phyloP scores from a whole-genome alignment of 2,888 invertebrate genomes.

The Tuta absoluta region DNA sequence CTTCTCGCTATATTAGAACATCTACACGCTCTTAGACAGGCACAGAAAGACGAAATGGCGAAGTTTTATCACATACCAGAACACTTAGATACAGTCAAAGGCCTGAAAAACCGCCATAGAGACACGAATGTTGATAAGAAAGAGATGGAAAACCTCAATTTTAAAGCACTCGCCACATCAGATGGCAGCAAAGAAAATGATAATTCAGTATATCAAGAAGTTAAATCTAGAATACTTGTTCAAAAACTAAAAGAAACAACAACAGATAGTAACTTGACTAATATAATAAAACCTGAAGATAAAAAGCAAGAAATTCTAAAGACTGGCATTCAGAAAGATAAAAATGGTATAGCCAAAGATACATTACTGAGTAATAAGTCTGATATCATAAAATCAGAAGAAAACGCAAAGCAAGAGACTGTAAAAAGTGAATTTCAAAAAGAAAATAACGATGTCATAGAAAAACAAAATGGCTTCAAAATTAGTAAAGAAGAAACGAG shows the following conservation, averaged over 20 bases:
- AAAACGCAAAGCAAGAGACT: neutral
- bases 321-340: no score
- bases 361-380: neutral
- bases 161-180: slow-evolving; percentile 61
- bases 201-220: neutral
- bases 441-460: neutral
- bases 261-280: neutral
- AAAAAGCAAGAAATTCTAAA: no score
- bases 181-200: neutral
- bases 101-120: slow-evolving; percentile 63
- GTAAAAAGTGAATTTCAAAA: neutral
- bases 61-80: slow-evolving; percentile 63
- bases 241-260: neutral
- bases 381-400: neutral
- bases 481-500: neutral
- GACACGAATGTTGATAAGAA: slow-evolving; percentile 75
- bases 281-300: neutral
- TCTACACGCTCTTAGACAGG: slow-evolving; percentile 66
- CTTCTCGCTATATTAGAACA: slow-evolving; percentile 63
- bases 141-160: slow-evolving; percentile 75
- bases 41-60: slow-evolving; percentile 58
- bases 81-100: slow-evolving; percentile 63
- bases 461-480: neutral
- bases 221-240: neutral
- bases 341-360: no score